Conservation (phyloP, 2,888 invertebrate genomes). For the Apamea epomidion region DNA sequence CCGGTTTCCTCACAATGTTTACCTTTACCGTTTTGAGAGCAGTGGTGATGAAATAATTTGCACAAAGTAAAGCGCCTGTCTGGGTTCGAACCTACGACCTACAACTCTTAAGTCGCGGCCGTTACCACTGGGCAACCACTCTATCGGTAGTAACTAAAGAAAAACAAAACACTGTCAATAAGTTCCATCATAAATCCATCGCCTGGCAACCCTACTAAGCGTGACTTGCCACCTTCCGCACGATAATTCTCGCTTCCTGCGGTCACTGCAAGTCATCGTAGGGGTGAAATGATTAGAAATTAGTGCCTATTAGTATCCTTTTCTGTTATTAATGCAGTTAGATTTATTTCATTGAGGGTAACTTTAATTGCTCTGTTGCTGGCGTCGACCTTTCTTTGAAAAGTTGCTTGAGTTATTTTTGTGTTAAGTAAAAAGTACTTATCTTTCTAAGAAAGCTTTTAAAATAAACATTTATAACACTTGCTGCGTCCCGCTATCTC, state of each 20-base stretch:
- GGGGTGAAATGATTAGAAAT: conserved; percentile 70
- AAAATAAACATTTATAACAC: neutral
- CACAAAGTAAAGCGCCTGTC: too few relatives aligned
- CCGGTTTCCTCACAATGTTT: too few relatives aligned
- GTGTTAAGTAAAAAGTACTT: neutral
- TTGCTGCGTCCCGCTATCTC: neutral
- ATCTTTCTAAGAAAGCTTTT: neutral
- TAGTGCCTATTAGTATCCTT: conserved; percentile 77
- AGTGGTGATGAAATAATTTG: too few relatives aligned
- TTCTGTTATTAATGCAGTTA: conserved; percentile 70
- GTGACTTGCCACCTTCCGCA: conserved; percentile 74
- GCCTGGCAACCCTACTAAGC: conserved; percentile 35
- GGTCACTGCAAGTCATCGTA: conserved; percentile 79
- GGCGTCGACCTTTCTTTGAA: conserved; percentile 33
- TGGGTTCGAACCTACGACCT: too few relatives aligned
- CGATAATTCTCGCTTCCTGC: conserved; percentile 75
- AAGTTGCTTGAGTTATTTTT: neutral
- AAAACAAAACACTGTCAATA: neutral
- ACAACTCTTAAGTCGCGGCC: too few relatives aligned
- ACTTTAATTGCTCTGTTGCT: conserved; percentile 84
- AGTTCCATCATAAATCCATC: neutral
- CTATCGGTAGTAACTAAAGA: neutral
- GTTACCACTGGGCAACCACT: too few relatives aligned
- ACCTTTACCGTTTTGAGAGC: too few relatives aligned
- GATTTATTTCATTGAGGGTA: conserved; percentile 63